Evolutionary conservation across 2,888 invertebrate species (phyloP), one percentile per base, ranked within the genome.

Genomic region (Saturnia japonica): DNA sequence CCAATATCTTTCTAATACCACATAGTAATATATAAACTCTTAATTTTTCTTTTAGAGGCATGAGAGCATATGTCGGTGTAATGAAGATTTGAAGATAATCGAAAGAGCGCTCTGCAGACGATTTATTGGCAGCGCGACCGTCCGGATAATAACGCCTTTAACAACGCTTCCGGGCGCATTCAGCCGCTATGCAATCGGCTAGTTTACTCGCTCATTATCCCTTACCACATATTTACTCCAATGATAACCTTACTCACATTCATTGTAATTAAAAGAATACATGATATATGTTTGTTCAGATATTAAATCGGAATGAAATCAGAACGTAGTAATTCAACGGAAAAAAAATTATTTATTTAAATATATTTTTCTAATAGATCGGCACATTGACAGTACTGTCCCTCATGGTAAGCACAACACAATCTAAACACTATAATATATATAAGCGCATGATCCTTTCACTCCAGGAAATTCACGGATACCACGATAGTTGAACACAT

Each of bases 81-180:
- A 94, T 94, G 94, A 94, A 94, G 94, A 94, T 94, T 94, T 94
- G 94, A 93, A 90, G 91, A 94, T 93, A 94, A 94, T 94, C 94
- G 94, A 94, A 94, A 92, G 88, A 89, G 89, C 91, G 87, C 79
- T 82, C 88, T 83, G 85, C 86, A 91, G 93, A 91, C 93, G 90
- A 93, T 94, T 94, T 93, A 94, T 94, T 91, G 91, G 91, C 91
- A 86, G 88, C 86, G 91, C 93, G 91, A 88, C 91, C 93, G 91
- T 82, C 90, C 92, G 92, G 91, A 89, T 91, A 94, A 94, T 93
- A 93, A 92, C 90, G 89, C 89, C 89, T 91, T 88, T 91, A 91
- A 88, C 89, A 85, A 84, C 85, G 90, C 90, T 89, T 88, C 88
- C 88, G 85, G 84, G 82, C 82, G 82, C 79, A 78, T 74, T 73